Conservation (phyloP, 2,113 vertebrate species). For the Lycocorax pyrrhopterus region DNA sequence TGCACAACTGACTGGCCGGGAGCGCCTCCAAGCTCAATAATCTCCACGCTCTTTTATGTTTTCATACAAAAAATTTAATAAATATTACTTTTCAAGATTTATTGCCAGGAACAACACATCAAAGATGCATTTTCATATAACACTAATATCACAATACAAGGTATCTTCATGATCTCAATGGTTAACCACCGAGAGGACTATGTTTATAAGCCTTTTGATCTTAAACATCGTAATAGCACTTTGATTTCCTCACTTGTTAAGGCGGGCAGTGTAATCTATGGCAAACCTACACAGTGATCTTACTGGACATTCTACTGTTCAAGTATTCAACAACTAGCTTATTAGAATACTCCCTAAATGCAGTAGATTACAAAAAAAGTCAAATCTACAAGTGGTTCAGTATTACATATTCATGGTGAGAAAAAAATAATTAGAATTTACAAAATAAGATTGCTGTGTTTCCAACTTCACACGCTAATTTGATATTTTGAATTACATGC, state of each 20-base stretch:
- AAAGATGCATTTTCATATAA: constrained; percentile 87
- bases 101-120: constrained; percentile 95
- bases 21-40: constrained; percentile 58
- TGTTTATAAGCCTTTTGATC: constrained; percentile 81
- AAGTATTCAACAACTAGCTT: constrained; percentile 94
- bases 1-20: not conserved
- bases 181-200: constrained; percentile 83
- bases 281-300: constrained; percentile 84
- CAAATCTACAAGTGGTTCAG: constrained; percentile 81
- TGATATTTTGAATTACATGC: constrained; percentile 75
- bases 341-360: constrained; percentile 83
- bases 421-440: constrained; percentile 77
- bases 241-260: constrained; percentile 80
- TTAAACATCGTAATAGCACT: constrained; percentile 73
- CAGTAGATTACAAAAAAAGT: constrained; percentile 81
- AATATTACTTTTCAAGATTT: constrained; percentile 99
- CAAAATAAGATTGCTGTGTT: constrained; percentile 77
- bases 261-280: constrained; percentile 84
- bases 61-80: constrained; percentile 99
- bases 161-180: constrained; percentile 84
- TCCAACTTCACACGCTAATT: constrained; percentile 76
- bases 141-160: constrained; percentile 90
- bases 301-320: constrained; percentile 88
- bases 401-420: constrained; percentile 76
- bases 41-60: constrained; percentile 78